Evolutionary conservation across 2,113 vertebrate species (phyloP), one percentile per base, ranked within the genome.

Genomic region (Phaethornis superciliosus): DNA sequence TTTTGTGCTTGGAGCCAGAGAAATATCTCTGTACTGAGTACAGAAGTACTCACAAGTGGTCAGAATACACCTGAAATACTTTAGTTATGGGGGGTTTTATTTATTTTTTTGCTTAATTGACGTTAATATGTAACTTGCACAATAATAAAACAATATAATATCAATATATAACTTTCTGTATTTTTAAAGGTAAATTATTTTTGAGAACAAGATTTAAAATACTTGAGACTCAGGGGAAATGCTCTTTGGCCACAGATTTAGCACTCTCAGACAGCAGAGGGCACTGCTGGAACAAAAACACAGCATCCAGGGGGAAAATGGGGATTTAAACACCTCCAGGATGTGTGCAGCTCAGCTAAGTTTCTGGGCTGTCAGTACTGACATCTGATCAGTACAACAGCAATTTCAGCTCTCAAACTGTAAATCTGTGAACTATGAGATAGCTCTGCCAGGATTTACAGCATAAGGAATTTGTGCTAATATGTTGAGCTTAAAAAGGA

Each of bases 191-290:
- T 9, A 16, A 30, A n/a, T 2, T 0, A 2, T 20, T 77, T 56
- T 37, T 72, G 64, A 35, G 85, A 79, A 33, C 5, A 3, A 3
- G 13, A 3, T 22, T 60, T 71, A 19, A 86, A 90, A 33, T 4
- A 10, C 4, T 5, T 3, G 54, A 32, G 32, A 3, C 12, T 3
- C 20, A 15, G 19, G 4, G 5, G 7, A 26, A 15, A 46, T 20
- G 4, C 42, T 33, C 24, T n/a, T 10, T 2, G 69, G 59, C 3
- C 6, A 4, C 3, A 2, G 6, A 11, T 35, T 7, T 28, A 27
- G 0, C 6, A 60, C 47, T 47, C 0, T 10, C 65, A 30, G 60
- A 4, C 97, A 94, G 97, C 90, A 98, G 98, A 96, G 96, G 98
- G 97, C 95, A 72, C 80, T 94, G 58, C 75, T 84, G 93, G 78